Evolutionary conservation across 2,113 vertebrate genomes (phyloP), one percentile per base, ranked within the genome.

Genomic region (Coracopsis vasa): DNA sequence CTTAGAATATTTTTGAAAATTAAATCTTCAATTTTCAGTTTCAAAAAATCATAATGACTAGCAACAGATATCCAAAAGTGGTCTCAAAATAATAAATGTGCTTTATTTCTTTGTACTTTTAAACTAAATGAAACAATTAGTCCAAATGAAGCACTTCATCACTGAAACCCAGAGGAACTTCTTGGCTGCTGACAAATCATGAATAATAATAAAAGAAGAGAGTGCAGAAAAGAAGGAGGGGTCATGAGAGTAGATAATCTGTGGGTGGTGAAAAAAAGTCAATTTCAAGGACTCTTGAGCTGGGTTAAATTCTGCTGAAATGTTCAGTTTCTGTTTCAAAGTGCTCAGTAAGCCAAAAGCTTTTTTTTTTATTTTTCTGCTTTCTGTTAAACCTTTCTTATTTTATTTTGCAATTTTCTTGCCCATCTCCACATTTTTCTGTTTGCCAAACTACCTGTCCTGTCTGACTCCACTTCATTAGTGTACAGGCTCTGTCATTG

Each of bases 81-180:
- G n/a, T 45, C 73, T 73, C 69, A 67, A 74, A 86, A 79, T 60
- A 86, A 35, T 54, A 62, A 88, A 78, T 61, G 58, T 87, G 61
- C 78, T 96, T 95, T 93, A 35, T 58, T 91, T 69, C 79, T 90
- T 85, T 80, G 53, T 93, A 88, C 61, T 87, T 79, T 93, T 80
- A 56, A 89, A 79, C 39, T 71, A 93, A 91, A 72, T 81, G 65
- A 75, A 94, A 87, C 74, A 90, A 85, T 93, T 96, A 93, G 85
- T 88, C 65, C 47, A 93, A 94, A 93, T 79, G 78, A 97, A 80
- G 85, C 74, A 83, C 83, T 90, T 92, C 48, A 70, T 96, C 89
- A 80, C 64, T 91, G 86, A 75, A 94, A 73, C 62, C 44, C 79
- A 33, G 71, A 80, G 88, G 56, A 95, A 65, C 86, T 89, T 90